phyloP scores from a whole-genome alignment of 2,888 invertebrate species.

The Lutraria lutraria region DNA sequence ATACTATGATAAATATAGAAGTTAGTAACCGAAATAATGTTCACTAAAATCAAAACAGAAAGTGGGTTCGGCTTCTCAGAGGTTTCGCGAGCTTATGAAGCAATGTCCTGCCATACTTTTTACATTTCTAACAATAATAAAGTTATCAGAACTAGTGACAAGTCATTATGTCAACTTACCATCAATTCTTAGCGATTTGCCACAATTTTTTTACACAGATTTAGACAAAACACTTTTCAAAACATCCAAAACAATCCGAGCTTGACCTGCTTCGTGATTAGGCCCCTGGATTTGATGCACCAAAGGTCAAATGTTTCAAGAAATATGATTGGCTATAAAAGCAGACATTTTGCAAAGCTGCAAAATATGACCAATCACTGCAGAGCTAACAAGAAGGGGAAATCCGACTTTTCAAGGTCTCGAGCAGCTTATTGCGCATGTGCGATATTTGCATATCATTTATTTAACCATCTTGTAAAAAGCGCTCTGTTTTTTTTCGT shows the following conservation, averaged over 20 bases:
- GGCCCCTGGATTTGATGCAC: slow-evolving; percentile 77
- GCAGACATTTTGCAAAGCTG: slow-evolving; percentile 61
- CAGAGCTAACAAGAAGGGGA: slow-evolving; percentile 48
- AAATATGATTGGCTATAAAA: slow-evolving; percentile 72
- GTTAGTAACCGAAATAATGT: neutral
- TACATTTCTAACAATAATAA: neutral
- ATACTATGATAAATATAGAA: neutral
- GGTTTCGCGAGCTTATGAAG: neutral
- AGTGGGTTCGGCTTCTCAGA: neutral
- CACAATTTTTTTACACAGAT: slow-evolving; percentile 18
- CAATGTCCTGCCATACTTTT: neutral
- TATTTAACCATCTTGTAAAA: slow-evolving; percentile 17
- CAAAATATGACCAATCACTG: slow-evolving; percentile 69
- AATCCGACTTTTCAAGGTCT: slow-evolving; percentile 67
- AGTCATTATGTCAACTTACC: neutral
- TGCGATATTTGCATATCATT: slow-evolving; percentile 44
- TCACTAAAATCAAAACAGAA: slow-evolving; percentile 17
- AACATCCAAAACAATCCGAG: slow-evolving; percentile 64
- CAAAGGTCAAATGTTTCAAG: slow-evolving; percentile 67
- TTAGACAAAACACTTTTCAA: slow-evolving; percentile 36
- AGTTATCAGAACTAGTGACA: neutral
- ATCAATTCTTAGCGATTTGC: neutral
- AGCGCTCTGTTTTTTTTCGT: neutral
- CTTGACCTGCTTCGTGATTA: slow-evolving; percentile 69
- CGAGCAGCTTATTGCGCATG: slow-evolving; percentile 66